Evolutionary conservation across 37 sponge, comb jelly and placozoan species (phyloP), one percentile per base, ranked within the genome.

Genomic region (Beroe forskalii): DNA sequence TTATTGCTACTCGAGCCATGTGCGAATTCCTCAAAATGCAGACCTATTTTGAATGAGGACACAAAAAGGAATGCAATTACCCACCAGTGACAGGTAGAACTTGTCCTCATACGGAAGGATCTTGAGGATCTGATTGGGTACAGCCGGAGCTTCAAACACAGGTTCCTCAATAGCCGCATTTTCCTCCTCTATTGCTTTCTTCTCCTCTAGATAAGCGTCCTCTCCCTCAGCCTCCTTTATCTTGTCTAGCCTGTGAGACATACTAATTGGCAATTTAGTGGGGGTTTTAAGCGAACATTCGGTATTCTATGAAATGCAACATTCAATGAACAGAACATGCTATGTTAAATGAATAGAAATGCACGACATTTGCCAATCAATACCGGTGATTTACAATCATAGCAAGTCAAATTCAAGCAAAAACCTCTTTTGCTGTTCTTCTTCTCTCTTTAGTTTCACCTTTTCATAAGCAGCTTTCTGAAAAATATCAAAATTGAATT

Each of bases 181-280:
- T 33, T 32, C 64, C 28, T 91, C 72, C 2, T 80, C 89, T 40
- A 67, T 67, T 22, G 41, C 90, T 91, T 92, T 76, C 60, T 90
- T 64, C 12, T 67, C 92, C 42, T 91, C 94, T 31, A 91, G 92
- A 24, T 92, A 94, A n/a, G 90, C 96, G 33, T 80, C 92, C 24
- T 93, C 92, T 41, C 67, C 90, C 62, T 90, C 91, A 36, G 92
- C 92, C 61, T 92, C 96, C 39, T 93, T 93, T 20, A 80, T 80
- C 31, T 80, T 80, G 4, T 80, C 86, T 4, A 80, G 86, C 31
- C 55, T 80, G 86, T 17, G 28, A 24, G 66, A 63, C 12, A 48
- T 48, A 17, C 6, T 48, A n/a, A n/a, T n/a, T n/a, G n/a, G n/a
- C n/a, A n/a, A n/a, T n/a, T n/a, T n/a, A n/a, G n/a, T n/a, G n/a